phyloP scores from a whole-genome alignment of 2,888 invertebrate genomes.

The Clostera curtula region DNA sequence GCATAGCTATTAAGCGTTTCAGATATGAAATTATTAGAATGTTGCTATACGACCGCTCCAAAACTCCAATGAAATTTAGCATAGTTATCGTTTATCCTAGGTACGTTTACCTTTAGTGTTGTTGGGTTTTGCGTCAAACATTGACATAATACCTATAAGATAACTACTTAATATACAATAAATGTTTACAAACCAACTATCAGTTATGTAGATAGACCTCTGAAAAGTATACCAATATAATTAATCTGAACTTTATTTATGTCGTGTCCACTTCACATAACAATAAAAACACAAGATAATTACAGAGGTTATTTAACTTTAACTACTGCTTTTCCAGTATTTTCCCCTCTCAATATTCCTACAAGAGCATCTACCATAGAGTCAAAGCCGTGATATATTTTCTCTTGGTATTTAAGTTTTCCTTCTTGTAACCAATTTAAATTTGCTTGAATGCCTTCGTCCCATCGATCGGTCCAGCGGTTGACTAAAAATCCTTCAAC shows the following conservation, averaged over 20 bases:
- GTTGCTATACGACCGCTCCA: no score
- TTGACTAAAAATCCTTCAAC: constrained; percentile 78
- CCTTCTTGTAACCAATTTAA: constrained; percentile 79
- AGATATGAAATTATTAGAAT: no score
- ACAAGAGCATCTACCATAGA: constrained; percentile 82
- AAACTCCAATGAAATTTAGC: no score
- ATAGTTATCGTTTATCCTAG: no score
- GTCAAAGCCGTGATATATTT: constrained; percentile 81
- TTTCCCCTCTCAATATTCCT: constrained; percentile 78
- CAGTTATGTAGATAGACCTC: no score
- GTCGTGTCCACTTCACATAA: no score
- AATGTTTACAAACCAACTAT: not conserved
- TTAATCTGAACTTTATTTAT: no score
- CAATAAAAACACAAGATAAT: no score
- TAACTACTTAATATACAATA: constrained; percentile 9
- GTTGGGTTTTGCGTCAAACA: no score
- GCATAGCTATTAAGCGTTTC: no score
- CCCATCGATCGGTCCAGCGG: constrained; percentile 76
- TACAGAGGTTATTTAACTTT: constrained; percentile 61
- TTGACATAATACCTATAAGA: not conserved
- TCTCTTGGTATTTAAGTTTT: constrained; percentile 81
- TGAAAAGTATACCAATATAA: no score
- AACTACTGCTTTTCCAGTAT: constrained; percentile 82
- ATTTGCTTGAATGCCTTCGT: constrained; percentile 78
- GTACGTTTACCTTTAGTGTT: no score